Evolutionary conservation across 1,140 invertebrate species (phyloP).

Genomic region (Rhynchophorus ferrugineus): DNA sequence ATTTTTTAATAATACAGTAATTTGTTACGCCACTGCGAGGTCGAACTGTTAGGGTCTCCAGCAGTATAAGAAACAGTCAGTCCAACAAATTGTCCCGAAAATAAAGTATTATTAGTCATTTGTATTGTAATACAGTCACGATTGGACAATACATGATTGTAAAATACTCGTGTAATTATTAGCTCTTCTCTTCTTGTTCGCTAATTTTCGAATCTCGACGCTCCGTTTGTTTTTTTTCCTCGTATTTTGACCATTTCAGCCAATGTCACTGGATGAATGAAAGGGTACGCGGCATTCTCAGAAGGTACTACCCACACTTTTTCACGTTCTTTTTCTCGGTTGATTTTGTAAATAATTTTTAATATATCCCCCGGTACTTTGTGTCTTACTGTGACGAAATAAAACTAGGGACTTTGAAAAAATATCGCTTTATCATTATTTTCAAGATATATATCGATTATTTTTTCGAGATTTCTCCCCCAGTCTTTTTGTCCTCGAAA

Average conservation of each 20-base stretch:
- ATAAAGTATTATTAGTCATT: conserved; percentile 11
- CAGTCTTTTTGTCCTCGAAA: too few species aligned
- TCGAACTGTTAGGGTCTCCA: neutral
- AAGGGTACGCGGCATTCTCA: neutral
- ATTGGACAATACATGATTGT: conserved; percentile 4
- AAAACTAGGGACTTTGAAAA: too few species aligned
- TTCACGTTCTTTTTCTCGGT: too few species aligned
- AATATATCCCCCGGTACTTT: too few species aligned
- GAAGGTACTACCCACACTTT: neutral
- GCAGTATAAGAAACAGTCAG: conserved; percentile 2
- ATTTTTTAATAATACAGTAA: too few species aligned
- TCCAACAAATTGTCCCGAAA: conserved; percentile 4
- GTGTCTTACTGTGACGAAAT: too few species aligned
- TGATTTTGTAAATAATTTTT: too few species aligned
- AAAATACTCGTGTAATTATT: conserved; percentile 1
- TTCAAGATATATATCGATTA: too few species aligned
- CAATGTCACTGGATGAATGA: neutral
- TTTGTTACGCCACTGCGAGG: conserved; percentile 10
- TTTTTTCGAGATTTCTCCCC: too few species aligned
- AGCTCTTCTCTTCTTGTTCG: neutral
- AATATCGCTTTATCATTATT: too few species aligned
- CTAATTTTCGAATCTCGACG: neutral
- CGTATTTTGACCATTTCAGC: neutral
- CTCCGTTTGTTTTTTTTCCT: neutral
- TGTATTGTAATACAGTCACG: conserved; percentile 8